Evolutionary conservation across 2,888 invertebrate genomes (phyloP).

Genomic region (Branchipolynoe longqiensis): DNA sequence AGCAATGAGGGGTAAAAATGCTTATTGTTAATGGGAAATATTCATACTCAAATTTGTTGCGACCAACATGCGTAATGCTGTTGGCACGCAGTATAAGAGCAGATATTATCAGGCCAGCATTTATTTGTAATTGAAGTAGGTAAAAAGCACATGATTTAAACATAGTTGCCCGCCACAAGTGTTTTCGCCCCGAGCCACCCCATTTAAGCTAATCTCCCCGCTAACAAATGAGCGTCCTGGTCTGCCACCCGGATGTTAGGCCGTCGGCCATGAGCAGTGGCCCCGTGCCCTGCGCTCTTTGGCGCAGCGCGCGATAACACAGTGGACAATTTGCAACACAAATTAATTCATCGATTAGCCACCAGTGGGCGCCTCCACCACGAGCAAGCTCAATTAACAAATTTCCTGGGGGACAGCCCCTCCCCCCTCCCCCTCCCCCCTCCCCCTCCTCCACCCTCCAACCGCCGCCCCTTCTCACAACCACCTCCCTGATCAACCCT

Average conservation of each 20-base stretch:
- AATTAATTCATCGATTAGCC: slow-evolving; percentile 51
- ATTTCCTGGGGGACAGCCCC: slow-evolving; percentile 24
- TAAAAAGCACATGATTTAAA: no score
- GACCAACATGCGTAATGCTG: no score
- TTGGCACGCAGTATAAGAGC: no score
- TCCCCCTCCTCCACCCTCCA: background rate
- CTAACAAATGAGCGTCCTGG: slow-evolving; percentile 30
- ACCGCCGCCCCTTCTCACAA: background rate
- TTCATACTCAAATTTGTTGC: no score
- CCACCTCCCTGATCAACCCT: no score
- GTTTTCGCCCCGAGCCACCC: background rate
- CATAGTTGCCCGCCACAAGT: no score
- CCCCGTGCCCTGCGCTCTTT: slow-evolving; percentile 5
- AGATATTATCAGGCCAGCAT: no score
- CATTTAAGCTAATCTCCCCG: no score
- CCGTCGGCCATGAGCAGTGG: slow-evolving; percentile 25
- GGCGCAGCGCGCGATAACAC: background rate
- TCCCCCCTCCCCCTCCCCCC: background rate
- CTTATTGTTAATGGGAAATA: no score
- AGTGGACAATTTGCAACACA: slow-evolving; percentile 48
- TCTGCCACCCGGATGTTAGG: slow-evolving; percentile 6
- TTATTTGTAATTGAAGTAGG: no score
- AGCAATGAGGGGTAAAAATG: no score
- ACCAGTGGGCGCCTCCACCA: background rate
- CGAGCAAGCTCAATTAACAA: slow-evolving; percentile 32